Evolutionary conservation across 2,113 vertebrate genomes (phyloP).

Genomic region (Suncus etruscus): DNA sequence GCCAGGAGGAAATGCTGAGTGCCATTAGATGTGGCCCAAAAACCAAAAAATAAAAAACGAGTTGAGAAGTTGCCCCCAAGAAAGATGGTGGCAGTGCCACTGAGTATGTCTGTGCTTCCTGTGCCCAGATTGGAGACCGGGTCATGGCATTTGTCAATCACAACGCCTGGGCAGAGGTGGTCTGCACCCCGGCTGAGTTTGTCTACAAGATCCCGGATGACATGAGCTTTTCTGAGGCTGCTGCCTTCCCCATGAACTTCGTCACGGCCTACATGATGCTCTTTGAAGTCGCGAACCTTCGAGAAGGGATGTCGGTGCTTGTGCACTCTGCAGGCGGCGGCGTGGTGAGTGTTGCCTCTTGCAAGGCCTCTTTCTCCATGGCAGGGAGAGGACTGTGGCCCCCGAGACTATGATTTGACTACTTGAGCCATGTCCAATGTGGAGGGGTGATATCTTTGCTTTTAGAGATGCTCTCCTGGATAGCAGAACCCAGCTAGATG

Average conservation of each 20-base stretch:
- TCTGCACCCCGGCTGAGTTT: conserved; percentile 94
- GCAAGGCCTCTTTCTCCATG: not conserved
- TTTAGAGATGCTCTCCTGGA: rapidly evolving
- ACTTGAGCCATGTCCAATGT: rapidly evolving
- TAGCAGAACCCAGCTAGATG: not conserved
- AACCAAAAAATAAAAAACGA: no score
- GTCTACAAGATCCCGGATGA: conserved; percentile 98
- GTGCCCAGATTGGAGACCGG: conserved; percentile 94
- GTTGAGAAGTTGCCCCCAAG: not conserved
- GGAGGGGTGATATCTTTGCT: not conserved
- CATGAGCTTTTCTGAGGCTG: conserved; percentile 97
- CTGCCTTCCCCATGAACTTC: conserved; percentile 97
- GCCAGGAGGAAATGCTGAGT: no score
- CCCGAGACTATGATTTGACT: not conserved
- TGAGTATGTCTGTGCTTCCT: not conserved
- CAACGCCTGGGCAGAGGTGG: conserved; percentile 98
- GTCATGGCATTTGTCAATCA: conserved; percentile 99
- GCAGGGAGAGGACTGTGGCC: not conserved
- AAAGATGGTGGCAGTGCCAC: not conserved
- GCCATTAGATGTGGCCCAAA: no score
- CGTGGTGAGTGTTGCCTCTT: conserved; percentile 90
- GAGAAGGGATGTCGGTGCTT: conserved; percentile 98
- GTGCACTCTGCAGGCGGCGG: conserved; percentile 97
- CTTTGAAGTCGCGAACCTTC: conserved; percentile 97
- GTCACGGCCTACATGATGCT: conserved; percentile 99